Evolutionary conservation across 2,797 vertebrate species (phyloP).

Genomic region (Thaleichthys pacificus): DNA sequence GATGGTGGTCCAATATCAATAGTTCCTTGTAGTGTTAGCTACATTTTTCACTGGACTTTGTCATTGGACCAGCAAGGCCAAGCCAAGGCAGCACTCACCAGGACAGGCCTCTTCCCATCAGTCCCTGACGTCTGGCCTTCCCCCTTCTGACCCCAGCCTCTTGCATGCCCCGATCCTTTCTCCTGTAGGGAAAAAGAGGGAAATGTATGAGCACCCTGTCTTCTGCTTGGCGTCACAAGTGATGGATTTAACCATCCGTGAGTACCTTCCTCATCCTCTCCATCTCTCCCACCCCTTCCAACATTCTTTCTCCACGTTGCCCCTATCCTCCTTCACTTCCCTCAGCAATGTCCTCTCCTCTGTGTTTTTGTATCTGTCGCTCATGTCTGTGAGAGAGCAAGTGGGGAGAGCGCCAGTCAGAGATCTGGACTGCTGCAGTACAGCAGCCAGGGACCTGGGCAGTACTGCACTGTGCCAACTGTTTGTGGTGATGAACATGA

Average conservation of each 20-base stretch:
- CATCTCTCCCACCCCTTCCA: constrained; percentile 79
- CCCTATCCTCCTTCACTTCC: constrained; percentile 39
- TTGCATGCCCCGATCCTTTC: constrained; percentile 99
- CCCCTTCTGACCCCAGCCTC: constrained; percentile 98
- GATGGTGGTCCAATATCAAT: constrained; percentile 64
- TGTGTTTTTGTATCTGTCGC: constrained; percentile 57
- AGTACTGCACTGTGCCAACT: constrained; percentile 70
- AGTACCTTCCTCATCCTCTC: constrained; percentile 93
- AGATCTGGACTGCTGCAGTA: constrained; percentile 1
- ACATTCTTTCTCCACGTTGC: constrained; percentile 67
- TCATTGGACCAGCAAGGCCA: constrained; percentile 29
- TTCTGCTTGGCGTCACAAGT: constrained; percentile 99
- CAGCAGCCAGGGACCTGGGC: constrained; percentile 28
- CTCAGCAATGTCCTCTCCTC: constrained; percentile 42
- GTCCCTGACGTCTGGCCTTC: constrained; percentile 88
- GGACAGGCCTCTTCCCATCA: constrained; percentile 67
- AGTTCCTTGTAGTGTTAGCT: constrained; percentile 21
- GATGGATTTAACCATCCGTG: constrained; percentile 99
- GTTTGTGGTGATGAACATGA: constrained; percentile 92
- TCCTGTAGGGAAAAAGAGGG: constrained; percentile 99
- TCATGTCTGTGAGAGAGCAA: constrained; percentile 68
- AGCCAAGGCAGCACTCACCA: constrained; percentile 61
- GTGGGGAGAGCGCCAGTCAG: constrained; percentile 47
- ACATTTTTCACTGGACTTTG: constrained; percentile 37
- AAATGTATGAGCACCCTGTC: constrained; percentile 99